Evolutionary conservation across 1,140 invertebrate species (phyloP).

Genomic region (Sminthurinus signatus): DNA sequence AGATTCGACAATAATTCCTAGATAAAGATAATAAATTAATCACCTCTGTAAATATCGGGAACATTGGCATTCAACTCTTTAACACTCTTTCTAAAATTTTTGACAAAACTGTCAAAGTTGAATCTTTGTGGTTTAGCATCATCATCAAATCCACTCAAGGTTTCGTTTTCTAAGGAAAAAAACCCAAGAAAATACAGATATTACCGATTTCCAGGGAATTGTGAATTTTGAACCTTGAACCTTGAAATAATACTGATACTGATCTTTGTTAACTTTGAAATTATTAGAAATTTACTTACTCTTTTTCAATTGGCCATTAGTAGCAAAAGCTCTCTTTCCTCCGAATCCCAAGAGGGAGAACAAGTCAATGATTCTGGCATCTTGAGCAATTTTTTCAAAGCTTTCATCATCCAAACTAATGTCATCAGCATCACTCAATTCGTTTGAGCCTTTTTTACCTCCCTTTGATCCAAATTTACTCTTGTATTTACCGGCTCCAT

Average conservation of each 20-base stretch:
- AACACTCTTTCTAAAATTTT: constrained; percentile 5
- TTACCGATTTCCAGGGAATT: too few species aligned
- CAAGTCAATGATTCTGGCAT: constrained; percentile 1
- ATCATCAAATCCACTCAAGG: constrained; percentile 15
- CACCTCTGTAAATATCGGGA: constrained; percentile 17
- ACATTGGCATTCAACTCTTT: background rate
- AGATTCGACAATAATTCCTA: too few species aligned
- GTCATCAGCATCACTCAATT: background rate
- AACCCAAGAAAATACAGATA: too few species aligned
- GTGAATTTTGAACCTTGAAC: too few species aligned
- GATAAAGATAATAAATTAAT: too few species aligned
- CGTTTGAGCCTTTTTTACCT: background rate
- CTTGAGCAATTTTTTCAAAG: background rate
- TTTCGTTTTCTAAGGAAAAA: constrained; percentile 11
- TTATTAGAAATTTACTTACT: too few species aligned
- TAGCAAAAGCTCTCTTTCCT: background rate
- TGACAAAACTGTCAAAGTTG: background rate
- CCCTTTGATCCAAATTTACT: too few species aligned
- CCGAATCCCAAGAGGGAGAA: background rate
- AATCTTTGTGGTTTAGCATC: constrained; percentile 1
- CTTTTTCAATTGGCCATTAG: too few species aligned
- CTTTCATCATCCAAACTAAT: background rate
- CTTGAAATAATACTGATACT: background rate
- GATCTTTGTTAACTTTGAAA: constrained; percentile 1
- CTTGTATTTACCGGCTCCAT: background rate